Conservation (phyloP, 2,113 vertebrate genomes). For the Myrmecobius fasciatus region DNA sequence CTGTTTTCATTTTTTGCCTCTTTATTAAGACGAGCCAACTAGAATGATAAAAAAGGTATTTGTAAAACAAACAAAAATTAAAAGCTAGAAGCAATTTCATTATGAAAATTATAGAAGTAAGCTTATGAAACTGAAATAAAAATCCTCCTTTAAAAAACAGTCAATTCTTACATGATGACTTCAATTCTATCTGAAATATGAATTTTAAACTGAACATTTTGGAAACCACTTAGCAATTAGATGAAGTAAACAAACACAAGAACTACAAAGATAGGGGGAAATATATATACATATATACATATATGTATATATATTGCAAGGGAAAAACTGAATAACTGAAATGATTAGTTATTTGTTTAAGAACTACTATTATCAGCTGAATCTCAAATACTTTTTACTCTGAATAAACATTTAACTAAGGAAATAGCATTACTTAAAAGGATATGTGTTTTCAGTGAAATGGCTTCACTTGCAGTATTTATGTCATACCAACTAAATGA, state of each 20-base stretch:
- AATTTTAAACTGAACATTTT: slow-evolving; percentile 10
- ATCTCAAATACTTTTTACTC: neutral
- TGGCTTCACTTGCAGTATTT: slow-evolving; percentile 10
- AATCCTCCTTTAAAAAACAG: slow-evolving; percentile 17
- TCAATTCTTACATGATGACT: slow-evolving; percentile 36
- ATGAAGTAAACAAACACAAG: neutral
- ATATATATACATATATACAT: no score
- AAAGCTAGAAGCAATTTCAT: slow-evolving; percentile 48
- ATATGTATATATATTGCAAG: neutral
- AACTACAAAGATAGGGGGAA: neutral
- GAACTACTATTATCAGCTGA: neutral
- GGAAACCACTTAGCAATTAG: slow-evolving; percentile 29
- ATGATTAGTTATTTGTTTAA: neutral
- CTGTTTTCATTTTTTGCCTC: slow-evolving; percentile 92
- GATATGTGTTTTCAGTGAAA: neutral
- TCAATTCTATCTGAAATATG: neutral
- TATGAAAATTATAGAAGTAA: slow-evolving; percentile 10
- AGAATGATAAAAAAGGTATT: slow-evolving; percentile 55
- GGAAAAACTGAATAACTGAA: neutral
- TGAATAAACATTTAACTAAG: neutral
- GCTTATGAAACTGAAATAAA: slow-evolving; percentile 32
- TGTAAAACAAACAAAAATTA: slow-evolving; percentile 13
- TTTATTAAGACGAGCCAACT: slow-evolving; percentile 90
- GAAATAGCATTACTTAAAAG: neutral
- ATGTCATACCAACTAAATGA: slow-evolving; percentile 9